Evolutionary conservation across 2,113 vertebrate species (phyloP).

Genomic region (Rhinichthys klamathensis): DNA sequence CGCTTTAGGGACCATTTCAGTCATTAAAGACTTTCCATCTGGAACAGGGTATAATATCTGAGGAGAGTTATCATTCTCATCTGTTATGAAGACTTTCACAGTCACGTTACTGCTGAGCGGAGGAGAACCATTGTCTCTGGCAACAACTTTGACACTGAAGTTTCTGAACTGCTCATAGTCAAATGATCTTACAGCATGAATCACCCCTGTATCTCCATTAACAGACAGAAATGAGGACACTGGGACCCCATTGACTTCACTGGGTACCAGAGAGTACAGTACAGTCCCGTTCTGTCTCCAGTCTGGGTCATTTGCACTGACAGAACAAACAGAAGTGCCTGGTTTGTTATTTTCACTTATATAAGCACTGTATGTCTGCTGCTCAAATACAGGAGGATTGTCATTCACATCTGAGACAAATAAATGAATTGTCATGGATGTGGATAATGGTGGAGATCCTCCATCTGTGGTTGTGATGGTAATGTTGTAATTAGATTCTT

Average conservation of each 20-base stretch:
- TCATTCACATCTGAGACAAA: slow-evolving; percentile 72
- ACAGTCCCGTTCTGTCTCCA: slow-evolving; percentile 68
- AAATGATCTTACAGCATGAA: slow-evolving; percentile 70
- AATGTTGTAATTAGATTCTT: slow-evolving; percentile 52
- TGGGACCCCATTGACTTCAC: slow-evolving; percentile 49
- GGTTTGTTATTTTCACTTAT: slow-evolving; percentile 72
- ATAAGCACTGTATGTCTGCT: slow-evolving; percentile 63
- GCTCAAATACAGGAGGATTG: slow-evolving; percentile 68
- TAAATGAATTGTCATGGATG: slow-evolving; percentile 59
- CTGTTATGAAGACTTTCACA: slow-evolving; percentile 64
- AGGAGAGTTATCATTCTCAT: slow-evolving; percentile 69
- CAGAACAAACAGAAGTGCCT: slow-evolving; percentile 67
- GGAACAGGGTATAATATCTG: slow-evolving; percentile 66
- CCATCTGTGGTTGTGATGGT: slow-evolving; percentile 61
- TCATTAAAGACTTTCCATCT: slow-evolving; percentile 57
- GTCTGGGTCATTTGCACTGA: slow-evolving; percentile 69
- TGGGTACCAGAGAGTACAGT: slow-evolving; percentile 67
- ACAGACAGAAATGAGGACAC: slow-evolving; percentile 73
- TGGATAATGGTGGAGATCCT: slow-evolving; percentile 66
- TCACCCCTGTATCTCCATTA: slow-evolving; percentile 68
- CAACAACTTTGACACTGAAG: slow-evolving; percentile 64
- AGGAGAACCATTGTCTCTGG: slow-evolving; percentile 68
- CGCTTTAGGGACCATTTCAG: slow-evolving; percentile 69
- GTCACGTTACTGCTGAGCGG: slow-evolving; percentile 66
- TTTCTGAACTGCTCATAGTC: slow-evolving; percentile 70